Base-by-base conservation (phyloP, 1,140 invertebrate genomes). In the Delia radicum region DNA sequence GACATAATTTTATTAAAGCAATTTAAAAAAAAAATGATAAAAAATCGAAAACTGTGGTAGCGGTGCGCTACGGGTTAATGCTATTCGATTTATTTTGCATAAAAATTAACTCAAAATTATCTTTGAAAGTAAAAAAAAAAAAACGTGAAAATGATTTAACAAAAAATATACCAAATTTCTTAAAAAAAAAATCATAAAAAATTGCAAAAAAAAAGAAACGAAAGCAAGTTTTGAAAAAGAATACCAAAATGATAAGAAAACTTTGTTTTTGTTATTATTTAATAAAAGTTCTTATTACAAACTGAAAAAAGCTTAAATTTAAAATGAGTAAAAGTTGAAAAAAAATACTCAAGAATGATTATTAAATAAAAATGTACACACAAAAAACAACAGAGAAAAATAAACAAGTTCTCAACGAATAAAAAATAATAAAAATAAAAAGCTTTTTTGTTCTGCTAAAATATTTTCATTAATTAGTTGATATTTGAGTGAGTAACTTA, bases 401-500 rank as follows among this genome's bases (percentile, higher is more conserved):
- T 21, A n/a, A 33, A 55, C 29, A 31, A 67, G n/a, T n/a, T n/a
- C n/a, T n/a, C n/a, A 67, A 31, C 28, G 4, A 48, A 2, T 21
- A 3, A 10, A n/a, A 18, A 67, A 33, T 21, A 33, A 69, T 37
- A 21, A 33, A 27, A 24, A 21, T 24, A 26, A 33, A 69, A 33
- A 69, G 29, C 29, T 37, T 69, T 69, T 24, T 69, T 67, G 12
- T 67, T n/a, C 27, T 33, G 65, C 31, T 69, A 13, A 69, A 69
- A 33, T 55, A 33, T 69, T 69, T 37, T 69, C 65, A 69, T 21
- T 69, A 69, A 69, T 69, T 69, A 24, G 29, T 69, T 69, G 29
- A 31, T 31, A 29, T 67, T 67, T 67, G 63, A 67, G 63, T 67
- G 63, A 69, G 29, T 21, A 55, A 55, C 12, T 15, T 10, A 15